Evolutionary conservation across 2,797 vertebrate species (phyloP), one percentile per base, ranked within the genome.

Genomic region (Protonibea diacanthus): DNA sequence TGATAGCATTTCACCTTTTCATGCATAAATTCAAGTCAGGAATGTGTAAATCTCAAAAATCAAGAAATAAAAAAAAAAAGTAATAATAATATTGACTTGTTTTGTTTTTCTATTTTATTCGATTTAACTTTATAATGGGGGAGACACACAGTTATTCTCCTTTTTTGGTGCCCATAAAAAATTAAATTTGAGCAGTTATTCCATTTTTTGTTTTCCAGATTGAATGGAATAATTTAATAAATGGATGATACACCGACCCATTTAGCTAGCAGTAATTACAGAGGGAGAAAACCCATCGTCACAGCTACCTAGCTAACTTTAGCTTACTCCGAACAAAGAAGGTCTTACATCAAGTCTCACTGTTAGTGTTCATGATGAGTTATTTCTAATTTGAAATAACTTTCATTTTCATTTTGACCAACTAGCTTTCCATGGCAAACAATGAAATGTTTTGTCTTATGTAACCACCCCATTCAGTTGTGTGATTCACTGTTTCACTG

Each of bases 391-490:
- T 33, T 14, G 25, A 42, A 29, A 40, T 56, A 13, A 1, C 10
- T 45, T 17, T 60, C 6, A 12, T 44, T 49, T 62, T 40, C 1
- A 27, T 45, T 52, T 59, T 38, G 5, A 5, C 18, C 3, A 38
- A 23, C 57, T 18, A 15, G 63, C 11, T 56, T 8, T 71, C 70
- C 25, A 64, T 33, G 17, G 25, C 15, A 40, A 61, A 45, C 65
- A 74, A 38, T 77, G 38, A 68, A 59, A 80, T 42, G 23, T 20
- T 70, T 73, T 74, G 71, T 65, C 44, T 85, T 89, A 82, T 63
- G 71, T 85, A 91, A 88, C 55, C 68, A 56, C 6, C 27, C 47
- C 71, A 72, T 84, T 88, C 73, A 86, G 25, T 40, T 74, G 59
- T 82, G 65, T 87, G 81, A 83, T 74, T 88, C 83, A 79, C 62